Base-by-base conservation (phyloP, 2,888 invertebrate genomes). In the Acleris laterana region DNA sequence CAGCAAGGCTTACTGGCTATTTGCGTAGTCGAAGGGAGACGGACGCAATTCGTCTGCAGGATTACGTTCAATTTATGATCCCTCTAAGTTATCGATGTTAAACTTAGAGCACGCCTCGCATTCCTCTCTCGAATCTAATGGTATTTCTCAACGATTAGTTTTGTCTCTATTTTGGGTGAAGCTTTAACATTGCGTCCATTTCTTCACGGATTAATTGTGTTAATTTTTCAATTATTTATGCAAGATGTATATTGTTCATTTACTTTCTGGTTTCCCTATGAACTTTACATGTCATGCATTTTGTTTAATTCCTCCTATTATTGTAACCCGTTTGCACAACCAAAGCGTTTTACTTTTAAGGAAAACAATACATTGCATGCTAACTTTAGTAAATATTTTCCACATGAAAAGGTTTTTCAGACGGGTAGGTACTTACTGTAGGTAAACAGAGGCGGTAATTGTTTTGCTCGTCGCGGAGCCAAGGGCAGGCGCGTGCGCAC, bases 21-120 rank as follows among this genome's bases (percentile, higher is more conserved):
- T 80, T 76, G 80, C 75, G 79, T 75, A 72, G 73, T 70, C 74
- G 77, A 76, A 76, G 77, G 77, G 70, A 75, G 75, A 74, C 73
- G 74, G 68, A 70, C 68, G 72, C 71, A 76, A 74, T 77, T 78
- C 74, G 73, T 74, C 78, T 77, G 72, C 70, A 73, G 82, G 81
- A 83, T 85, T 83, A 83, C 73, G 77, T 77, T 77, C 82, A 83
- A 83, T 81, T 85, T 68, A 75, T 74, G 74, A 73, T 65, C 68
- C 71, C 61, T 68, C 71, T 70, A 72, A 75, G 71, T 73, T 76
- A 72, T 74, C 69, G 72, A 68, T 70, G 76, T 71, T 77, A 76
- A 72, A 76, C 71, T 75, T 71, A 72, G 74, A 73, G 62, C 62
- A 51, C 50, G 69, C 44, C 60, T 56, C 56, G 42, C 62, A 62